phyloP scores from a whole-genome alignment of 1,140 invertebrate genomes.

The Saccostrea cuccullata region DNA sequence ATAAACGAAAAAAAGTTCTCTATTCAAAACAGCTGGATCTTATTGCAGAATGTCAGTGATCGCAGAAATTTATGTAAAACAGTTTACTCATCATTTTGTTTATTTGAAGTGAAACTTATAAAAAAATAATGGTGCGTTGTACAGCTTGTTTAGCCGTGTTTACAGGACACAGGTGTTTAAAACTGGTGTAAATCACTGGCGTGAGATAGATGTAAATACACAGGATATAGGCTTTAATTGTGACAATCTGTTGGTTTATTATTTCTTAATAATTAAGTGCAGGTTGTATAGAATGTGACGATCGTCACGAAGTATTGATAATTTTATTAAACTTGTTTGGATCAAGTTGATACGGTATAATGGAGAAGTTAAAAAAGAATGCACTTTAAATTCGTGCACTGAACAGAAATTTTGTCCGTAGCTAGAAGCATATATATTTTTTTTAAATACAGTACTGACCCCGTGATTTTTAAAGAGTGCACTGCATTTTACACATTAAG shows the following conservation, averaged over 20 bases:
- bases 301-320: slow-evolving; percentile 15
- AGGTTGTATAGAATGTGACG: background rate
- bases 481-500: too few relatives aligned
- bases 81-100: background rate
- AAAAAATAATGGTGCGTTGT: background rate
- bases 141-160: background rate
- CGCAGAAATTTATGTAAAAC: too few relatives aligned
- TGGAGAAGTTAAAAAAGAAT: slow-evolving; percentile 13
- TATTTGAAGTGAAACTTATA: slow-evolving; percentile 4
- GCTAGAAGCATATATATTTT: too few relatives aligned
- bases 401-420: background rate
- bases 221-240: background rate
- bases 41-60: too few relatives aligned
- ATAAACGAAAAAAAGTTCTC: too few relatives aligned
- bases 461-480: background rate
- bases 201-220: slow-evolving; percentile 16
- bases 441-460: background rate
- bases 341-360: slow-evolving; percentile 15
- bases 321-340: background rate
- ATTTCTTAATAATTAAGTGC: slow-evolving; percentile 25
- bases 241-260: slow-evolving; percentile 7
- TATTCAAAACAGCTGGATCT: too few relatives aligned
- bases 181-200: background rate
- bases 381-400: background rate
- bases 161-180: slow-evolving; percentile 13